Base-by-base conservation (phyloP, 2,797 vertebrate species). In the Enteromius treurensis region DNA sequence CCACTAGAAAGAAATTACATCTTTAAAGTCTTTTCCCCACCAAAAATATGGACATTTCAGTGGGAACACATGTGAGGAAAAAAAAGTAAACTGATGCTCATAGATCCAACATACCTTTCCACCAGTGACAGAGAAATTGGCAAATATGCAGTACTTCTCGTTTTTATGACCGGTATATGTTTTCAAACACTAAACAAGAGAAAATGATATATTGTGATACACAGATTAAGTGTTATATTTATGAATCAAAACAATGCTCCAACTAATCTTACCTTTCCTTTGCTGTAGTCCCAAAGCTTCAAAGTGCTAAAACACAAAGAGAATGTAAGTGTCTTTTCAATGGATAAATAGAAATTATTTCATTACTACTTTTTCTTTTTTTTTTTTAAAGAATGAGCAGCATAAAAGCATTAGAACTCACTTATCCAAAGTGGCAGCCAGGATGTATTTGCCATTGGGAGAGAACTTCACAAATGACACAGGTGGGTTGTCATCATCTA, bases 231-330 rank as follows among this genome's bases (percentile, higher is more conserved):
- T 14, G 1, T 73, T 51, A 19, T 45, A 45, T 29, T 37, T 29
- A 60, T 23, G 10, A 34, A 37, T 23, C 26, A 26, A 73, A 40
- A 23, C 15, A 37, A 37, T 26, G 42, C 37, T 40, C 64, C 9
- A 58, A 40, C 34, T 19, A 70, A n/a, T 21, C 85, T 91, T 89
- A 99, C 98, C 96, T 99, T 99, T 93, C 98, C 98, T 94, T 99
- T 99, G 94, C 98, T 99, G 96, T 99, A 99, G 95, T 99, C 98
- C 98, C 98, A 99, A 92, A 99, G 96, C 90, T 99, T 99, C 89
- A 99, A 94, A 6, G 98, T 99, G 94, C 98, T 99, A 90, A 81
- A 84, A 82, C 17, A 51, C 78, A 58, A 58, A 67, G 77, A 32
- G 70, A 21, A 82, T 9, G 19, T 32, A 77, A 53, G 21, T 17